Base-by-base conservation (phyloP, 2,888 invertebrate genomes). In the Aleiodes leptofemur region DNA sequence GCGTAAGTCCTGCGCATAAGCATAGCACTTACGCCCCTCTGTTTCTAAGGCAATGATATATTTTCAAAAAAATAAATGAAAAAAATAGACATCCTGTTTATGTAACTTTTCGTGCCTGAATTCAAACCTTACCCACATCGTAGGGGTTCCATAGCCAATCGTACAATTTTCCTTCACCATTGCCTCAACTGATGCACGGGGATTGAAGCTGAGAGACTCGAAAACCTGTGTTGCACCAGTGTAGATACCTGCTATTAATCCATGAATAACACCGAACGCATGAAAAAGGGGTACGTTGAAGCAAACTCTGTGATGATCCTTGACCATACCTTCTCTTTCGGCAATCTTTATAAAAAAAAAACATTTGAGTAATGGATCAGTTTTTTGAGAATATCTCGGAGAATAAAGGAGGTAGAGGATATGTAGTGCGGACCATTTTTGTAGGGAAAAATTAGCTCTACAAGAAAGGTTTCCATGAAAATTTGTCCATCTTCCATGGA, bases 261-360 rank as follows among this genome's bases (percentile, higher is more conserved):
- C 93, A 59, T 93, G 90, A 1, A 94, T 91, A 76, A 94, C 93
- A 0, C 96, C 97, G 86, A 93, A 96, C 50, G 94, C 95, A 87
- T 97, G 97, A 86, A 96, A 97, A 31, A 96, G 90, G 0, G 96
- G 96, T 16, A 95, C 94, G 83, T 95, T 94, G 3, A 93, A 83
- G 78, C 93, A 94, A 74, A 93, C 89, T 76, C 83, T 92, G 14
- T 91, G 90, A 79, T 91, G 90, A 31, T 88, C 91, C 29, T 90
- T 86, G 64, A 90, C 80, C 0, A 92, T 83, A 11, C 89, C 88
- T 61, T 90, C 88, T 76, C 93, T 89, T 48, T 85, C 13, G 1
- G 75, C 74, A 8, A 71, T 76, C 88, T 88, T 11, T 56, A 57
- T 2, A 23, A 23, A 23, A 23, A 6, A 34, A 34, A 34, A 34